Conservation (phyloP, 2,797 vertebrate species). For the Acipenser oxyrinchus region DNA sequence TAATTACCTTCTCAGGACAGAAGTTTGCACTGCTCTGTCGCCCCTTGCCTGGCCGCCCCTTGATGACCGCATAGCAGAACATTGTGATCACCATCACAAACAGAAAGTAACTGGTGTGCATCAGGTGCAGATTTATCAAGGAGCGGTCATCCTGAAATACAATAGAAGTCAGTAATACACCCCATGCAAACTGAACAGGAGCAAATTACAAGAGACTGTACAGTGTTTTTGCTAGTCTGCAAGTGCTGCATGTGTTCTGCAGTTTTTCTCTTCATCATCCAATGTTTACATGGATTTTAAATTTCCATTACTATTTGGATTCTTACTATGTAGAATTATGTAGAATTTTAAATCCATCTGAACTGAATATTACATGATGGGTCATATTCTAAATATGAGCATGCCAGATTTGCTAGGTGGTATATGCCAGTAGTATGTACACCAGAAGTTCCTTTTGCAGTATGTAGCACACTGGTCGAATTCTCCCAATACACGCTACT, state of each 20-base stretch:
- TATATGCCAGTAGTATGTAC: no score
- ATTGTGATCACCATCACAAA: constrained; percentile 99
- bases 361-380: no score
- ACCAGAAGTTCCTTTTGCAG: no score
- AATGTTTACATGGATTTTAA: not conserved
- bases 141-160: constrained; percentile 86
- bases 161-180: constrained; percentile 9
- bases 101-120: constrained; percentile 98
- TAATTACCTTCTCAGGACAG: constrained; percentile 86
- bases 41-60: constrained; percentile 89
- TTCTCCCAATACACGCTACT: no score
- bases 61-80: constrained; percentile 98
- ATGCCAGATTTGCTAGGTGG: no score
- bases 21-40: constrained; percentile 82
- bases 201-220: not conserved
- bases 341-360: not conserved
- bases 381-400: no score
- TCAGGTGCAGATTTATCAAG: constrained; percentile 95
- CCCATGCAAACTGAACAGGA: not conserved
- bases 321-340: not conserved
- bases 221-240: not conserved
- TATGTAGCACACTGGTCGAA: no score
- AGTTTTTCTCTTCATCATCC: not conserved
- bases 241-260: not conserved
- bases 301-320: no score